These are phyloP conservation scores for Pseudopleuronectes americanus DNA, from an alignment of 2,797 vertebrate species.

Conservation along the genomic window DNA sequence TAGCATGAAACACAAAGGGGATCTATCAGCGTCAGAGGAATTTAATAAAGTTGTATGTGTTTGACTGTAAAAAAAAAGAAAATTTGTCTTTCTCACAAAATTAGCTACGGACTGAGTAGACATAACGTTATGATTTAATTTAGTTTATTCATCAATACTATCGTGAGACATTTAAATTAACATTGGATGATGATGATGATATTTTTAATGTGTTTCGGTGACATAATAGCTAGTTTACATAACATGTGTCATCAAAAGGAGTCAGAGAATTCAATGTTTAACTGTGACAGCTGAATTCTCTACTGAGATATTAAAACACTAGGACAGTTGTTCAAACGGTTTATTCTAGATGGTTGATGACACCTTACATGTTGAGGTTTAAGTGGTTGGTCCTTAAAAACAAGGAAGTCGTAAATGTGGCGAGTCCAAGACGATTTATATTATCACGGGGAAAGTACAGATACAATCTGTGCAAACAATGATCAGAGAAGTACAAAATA, in stretches of 20 bases:
- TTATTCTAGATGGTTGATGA: conserved; percentile 17
- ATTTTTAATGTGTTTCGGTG: no score
- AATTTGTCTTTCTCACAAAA: not conserved
- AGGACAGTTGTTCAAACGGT: conserved; percentile 16
- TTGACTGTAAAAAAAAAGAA: no score
- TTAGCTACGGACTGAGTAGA: not conserved
- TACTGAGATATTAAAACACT: not conserved
- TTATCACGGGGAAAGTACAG: not conserved
- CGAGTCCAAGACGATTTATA: not conserved
- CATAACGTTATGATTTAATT: not conserved
- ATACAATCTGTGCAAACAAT: not conserved
- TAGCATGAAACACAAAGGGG: not conserved
- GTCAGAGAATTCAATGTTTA: conserved; percentile 39
- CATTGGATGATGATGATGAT: not conserved
- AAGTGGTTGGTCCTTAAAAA: not conserved
- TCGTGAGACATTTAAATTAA: conserved; percentile 20
- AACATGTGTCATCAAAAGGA: conserved; percentile 16
- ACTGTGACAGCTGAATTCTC: conserved; percentile 3
- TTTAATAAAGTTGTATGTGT: not conserved
- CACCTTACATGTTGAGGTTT: conserved; percentile 1
- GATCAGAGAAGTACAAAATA: no score
- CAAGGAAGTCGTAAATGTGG: conserved; percentile 5
- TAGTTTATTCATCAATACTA: not conserved
- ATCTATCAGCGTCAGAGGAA: not conserved
- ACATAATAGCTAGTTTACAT: conserved; percentile 5